Conservation (phyloP, 2,888 invertebrate genomes). For the Caenorhabditis sp. region DNA sequence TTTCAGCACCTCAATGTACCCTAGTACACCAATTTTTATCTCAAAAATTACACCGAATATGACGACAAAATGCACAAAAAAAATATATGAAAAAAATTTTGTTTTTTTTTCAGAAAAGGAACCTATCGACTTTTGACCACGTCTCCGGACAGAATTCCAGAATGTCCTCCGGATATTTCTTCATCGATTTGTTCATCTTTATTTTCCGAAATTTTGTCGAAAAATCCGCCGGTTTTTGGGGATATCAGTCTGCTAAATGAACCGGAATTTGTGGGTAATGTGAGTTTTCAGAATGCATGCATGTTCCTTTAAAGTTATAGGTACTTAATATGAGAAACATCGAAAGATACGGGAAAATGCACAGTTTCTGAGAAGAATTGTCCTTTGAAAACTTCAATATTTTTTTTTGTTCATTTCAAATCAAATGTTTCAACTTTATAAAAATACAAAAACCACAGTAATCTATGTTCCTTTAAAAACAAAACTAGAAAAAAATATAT, state of each 20-base stretch:
- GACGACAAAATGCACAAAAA: too few relatives aligned
- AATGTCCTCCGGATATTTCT: conserved; percentile 35
- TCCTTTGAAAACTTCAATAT: too few relatives aligned
- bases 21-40: too few relatives aligned
- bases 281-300: too few relatives aligned
- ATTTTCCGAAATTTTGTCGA: conserved; percentile 26
- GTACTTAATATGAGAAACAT: not conserved
- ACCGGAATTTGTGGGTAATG: conserved; percentile 16
- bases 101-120: conserved; percentile 21
- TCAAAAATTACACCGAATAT: too few relatives aligned
- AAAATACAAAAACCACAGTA: not conserved
- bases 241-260: conserved; percentile 27
- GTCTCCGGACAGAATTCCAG: conserved; percentile 33
- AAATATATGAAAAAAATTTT: not conserved
- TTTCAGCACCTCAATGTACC: too few relatives aligned
- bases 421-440: not conserved
- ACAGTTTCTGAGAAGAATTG: too few relatives aligned
- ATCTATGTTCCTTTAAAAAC: not conserved
- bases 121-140: conserved; percentile 34
- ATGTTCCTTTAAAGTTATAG: too few relatives aligned
- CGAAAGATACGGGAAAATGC: too few relatives aligned
- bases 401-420: too few relatives aligned
- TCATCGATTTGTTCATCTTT: conserved; percentile 13
- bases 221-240: conserved; percentile 25
- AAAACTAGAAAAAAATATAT: not conserved